Evolutionary conservation across 2,113 vertebrate species (phyloP).

Genomic region (Heliornis fulica): DNA sequence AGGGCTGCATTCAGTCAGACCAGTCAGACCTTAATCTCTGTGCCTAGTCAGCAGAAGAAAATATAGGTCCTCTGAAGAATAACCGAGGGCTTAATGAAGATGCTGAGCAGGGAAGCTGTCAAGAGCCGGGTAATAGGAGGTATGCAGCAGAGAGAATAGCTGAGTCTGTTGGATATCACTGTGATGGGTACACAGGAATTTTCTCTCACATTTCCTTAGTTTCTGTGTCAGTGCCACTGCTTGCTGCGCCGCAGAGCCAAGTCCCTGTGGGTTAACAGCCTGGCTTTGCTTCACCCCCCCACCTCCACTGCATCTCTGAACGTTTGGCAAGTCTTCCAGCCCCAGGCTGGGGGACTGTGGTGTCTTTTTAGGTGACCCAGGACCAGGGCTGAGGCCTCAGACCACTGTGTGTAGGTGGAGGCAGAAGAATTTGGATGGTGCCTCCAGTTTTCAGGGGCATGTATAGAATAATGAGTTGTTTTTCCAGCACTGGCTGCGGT

Average conservation of each 20-base stretch:
- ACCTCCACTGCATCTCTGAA: no score
- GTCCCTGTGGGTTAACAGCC: not conserved
- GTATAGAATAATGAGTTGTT: not conserved
- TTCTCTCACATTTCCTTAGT: not conserved
- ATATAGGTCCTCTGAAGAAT: not conserved
- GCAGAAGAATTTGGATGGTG: not conserved
- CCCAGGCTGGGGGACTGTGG: not conserved
- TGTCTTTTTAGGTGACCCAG: not conserved
- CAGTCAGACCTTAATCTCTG: not conserved
- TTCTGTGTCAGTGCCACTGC: not conserved
- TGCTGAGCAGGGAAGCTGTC: not conserved
- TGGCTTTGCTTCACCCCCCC: not conserved
- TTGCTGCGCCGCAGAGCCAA: not conserved
- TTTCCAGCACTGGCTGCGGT: not conserved
- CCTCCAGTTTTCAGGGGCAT: not conserved
- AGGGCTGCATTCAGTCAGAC: not conserved
- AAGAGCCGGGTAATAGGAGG: not conserved
- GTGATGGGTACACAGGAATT: not conserved
- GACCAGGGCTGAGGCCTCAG: not conserved
- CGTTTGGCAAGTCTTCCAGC: not conserved
- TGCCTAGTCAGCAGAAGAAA: not conserved
- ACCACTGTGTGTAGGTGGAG: not conserved
- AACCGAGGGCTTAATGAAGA: not conserved
- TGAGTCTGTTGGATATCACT: not conserved
- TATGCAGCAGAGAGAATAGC: not conserved